Base-by-base conservation (phyloP, 1,140 invertebrate species). In the Psix sp. region DNA sequence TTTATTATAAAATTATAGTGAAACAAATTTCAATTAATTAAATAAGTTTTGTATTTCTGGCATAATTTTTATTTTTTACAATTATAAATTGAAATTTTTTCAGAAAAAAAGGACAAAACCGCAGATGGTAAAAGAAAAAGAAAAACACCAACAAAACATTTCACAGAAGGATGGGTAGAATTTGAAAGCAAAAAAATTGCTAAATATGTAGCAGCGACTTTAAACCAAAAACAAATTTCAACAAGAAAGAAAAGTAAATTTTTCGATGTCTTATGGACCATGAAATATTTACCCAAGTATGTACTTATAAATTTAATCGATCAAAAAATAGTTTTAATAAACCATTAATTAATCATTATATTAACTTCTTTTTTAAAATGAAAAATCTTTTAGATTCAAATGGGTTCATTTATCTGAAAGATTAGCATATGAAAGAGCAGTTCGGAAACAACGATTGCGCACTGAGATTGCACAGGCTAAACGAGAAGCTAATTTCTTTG, bases 161-260 rank as follows among this genome's bases (percentile, higher is more conserved):
- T 96, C 77, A 93, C 92, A 4, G 97, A 99, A 90, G 97, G 97
- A 15, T 99, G 97, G 97, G 89, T 99, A 1, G 97, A 99, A 86
- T 99, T 98, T 88, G 90, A 94, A 82, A 94, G 93, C 56, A 97
- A 97, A 86, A 92, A 90, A 78, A 88, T 94, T 20, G 97, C 97
- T 2, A 98, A 98, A 88, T 84, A 90, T 82, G 94, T 97, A 20
- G 95, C 95, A 0, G 74, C 85, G 5, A 84, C 89, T 24, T 87
- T 99, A 17, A 99, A 99, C 82, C 96, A 95, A 79, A 92, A 90
- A 63, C 92, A 92, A 86, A 94, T 99, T 46, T 95, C 94, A n/a
- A 93, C 91, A 1, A 92, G 93, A 77, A 96, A 96, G 81, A 93
- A 91, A 73, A 95, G 93, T 26, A 92, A 93, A 79, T 96, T 95